Base-by-base conservation (phyloP, 2,113 vertebrate species). In the Clarias gariepinus region DNA sequence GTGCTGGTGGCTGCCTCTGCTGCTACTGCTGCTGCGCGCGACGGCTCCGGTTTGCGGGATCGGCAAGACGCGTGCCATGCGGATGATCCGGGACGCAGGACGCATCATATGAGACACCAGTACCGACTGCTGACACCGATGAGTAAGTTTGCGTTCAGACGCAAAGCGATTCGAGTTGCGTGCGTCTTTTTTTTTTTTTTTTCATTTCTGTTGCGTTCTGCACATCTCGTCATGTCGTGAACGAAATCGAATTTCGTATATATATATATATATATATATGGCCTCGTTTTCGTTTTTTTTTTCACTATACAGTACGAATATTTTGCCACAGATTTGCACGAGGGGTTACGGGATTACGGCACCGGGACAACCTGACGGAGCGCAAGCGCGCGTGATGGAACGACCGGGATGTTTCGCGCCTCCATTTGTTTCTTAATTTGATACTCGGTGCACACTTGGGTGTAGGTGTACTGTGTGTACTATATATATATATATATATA, bases 291-390 rank as follows among this genome's bases (percentile, higher is more conserved):
- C 66, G 81, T 82, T 82, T 28, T 3, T 1, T 8, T 8, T 4
- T 28, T 82, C n/a, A 82, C 18, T 10, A 3, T 68, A n/a, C 47
- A 21, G 55, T 28, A 19, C 6, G 25, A 47, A 81, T 36, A 76
- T 52, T 11, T 47, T n/a, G 13, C n/a, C 1, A 4, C 55, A 13
- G 41, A 7, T 52, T 25, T 76, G 1, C 41, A n/a, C 47, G 11
- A 52, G 21, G 21, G 23, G 41, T 52, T 52, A 1, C 9, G 63
- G 63, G 28, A 68, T 68, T 53, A 64, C 52, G 12, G 61, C 52
- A 28, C 52, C 82, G 82, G 82, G 66, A 25, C 83, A 84, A 84
- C 83, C 83, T 84, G 83, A 84, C 83, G 83, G 83, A 84, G 68
- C 83, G 69, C 69, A 21, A 18, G 69, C 41, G 66, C 36, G 36